Base-by-base conservation (phyloP, 2,888 invertebrate species). In the Escarpia spicata region DNA sequence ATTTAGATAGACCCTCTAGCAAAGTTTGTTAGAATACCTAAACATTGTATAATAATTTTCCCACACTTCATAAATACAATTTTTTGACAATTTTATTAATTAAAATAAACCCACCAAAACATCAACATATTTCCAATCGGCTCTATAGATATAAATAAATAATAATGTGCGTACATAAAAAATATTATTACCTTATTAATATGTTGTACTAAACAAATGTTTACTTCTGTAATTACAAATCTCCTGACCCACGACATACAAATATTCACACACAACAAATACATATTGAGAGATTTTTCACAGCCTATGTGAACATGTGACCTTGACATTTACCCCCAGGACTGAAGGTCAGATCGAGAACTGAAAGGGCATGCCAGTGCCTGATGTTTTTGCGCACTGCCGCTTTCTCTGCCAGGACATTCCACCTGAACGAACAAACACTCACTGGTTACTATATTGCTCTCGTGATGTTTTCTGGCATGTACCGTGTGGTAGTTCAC, bases 321-420 rank as follows among this genome's bases (percentile, higher is more conserved):
- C 58, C 37, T 43, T 92, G 44, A 60, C 91, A 90, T 93, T 94
- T 94, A 97, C 97, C 97, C 95, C 96, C 96, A 31, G 96, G 94
- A 19, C 98, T 97, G 95, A 98, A 98, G 0, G 97, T 96, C 31
- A 98, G 95, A 95, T 97, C 97, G 91, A 97, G 97, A 0, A 98
- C 97, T 60, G 97, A 97, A 92, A 98, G 97, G 6, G 97, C 97
- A 96, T 98, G 98, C 98, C 98, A 94, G 75, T 94, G 94, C n/a
- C 90, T 43, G 31, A 91, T 60, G 15, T 90, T 92, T 26, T 37
- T 93, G 19, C 93, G 60, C 15, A 92, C 91, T 19, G 90, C 92
- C 58, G 92, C 93, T 6, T 92, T 92, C 31, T 90, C 43, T 95
- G 94, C 93, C 94, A 95, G 93, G 92, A 95, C 95, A 92, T 95